A percentile compares a stretch with the other conserved stretches of the same genome.
These are phyloP conservation scores for Sorex fumeus DNA, from an alignment of 2,113 vertebrate genomes.

Conservation along the genomic window DNA sequence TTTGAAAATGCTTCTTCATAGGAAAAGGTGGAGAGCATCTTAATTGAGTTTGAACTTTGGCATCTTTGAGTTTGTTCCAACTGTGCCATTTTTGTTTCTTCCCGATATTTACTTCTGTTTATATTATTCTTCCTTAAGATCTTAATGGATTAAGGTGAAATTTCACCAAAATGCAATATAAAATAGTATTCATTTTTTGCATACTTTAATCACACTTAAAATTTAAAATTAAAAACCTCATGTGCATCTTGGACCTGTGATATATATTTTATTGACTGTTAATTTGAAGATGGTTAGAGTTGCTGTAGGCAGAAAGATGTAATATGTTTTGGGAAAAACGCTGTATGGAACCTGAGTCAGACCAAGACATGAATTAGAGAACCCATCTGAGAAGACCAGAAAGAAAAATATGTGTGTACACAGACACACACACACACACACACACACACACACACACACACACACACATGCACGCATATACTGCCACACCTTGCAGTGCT, in stretches of 20 bases:
- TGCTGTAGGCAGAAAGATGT: too few species aligned
- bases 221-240: not conserved
- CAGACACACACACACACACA: too few species aligned
- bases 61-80: not conserved
- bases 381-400: too few species aligned
- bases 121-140: not conserved
- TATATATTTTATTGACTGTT: not conserved
- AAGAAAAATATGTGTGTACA: too few species aligned
- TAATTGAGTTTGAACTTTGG: not conserved
- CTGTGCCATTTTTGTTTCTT: not conserved
- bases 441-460: too few species aligned
- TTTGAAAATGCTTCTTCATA: not conserved
- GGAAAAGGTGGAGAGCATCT: too few species aligned
- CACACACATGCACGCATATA: too few species aligned
- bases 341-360: too few species aligned
- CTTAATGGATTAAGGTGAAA: not conserved
- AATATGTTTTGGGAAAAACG: too few species aligned
- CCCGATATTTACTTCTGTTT: constrained; percentile 11
- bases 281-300: constrained; percentile 16
- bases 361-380: too few species aligned
- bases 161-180: not conserved
- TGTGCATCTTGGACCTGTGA: not conserved
- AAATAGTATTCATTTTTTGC: not conserved
- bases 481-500: too few species aligned
- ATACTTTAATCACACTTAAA: constrained; percentile 13